These are phyloP conservation scores for Barnardius zonarius DNA, from an alignment of 2,113 vertebrate species.

Conservation along the genomic window DNA sequence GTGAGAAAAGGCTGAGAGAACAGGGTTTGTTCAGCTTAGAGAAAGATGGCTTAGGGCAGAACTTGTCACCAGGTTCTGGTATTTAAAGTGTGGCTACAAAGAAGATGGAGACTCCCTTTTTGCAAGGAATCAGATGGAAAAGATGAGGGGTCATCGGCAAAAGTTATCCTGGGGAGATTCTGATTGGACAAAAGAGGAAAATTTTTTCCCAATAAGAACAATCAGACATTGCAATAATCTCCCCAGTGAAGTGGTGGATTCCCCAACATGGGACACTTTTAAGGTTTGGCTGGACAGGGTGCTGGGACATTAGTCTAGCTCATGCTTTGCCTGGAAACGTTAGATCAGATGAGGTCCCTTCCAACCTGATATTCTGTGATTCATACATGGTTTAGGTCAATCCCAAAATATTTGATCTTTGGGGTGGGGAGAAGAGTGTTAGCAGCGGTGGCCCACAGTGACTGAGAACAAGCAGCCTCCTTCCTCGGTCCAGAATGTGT, in stretches of 20 bases:
- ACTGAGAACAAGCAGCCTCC: neutral
- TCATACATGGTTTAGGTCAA: neutral
- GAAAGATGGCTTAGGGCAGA: no score
- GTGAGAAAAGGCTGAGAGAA: neutral
- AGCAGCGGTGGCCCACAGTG: neutral
- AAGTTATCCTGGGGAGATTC: neutral
- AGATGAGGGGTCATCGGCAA: neutral
- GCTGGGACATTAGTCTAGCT: neutral
- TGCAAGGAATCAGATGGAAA: neutral
- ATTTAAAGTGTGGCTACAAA: neutral
- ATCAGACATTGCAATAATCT: neutral
- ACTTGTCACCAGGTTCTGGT: neutral
- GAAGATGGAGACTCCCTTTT: neutral
- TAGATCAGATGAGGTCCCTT: neutral
- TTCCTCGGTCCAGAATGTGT: neutral
- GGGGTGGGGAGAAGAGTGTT: rapidly evolving
- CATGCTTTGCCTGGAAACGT: neutral
- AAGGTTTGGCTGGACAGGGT: neutral
- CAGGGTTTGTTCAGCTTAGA: no score
- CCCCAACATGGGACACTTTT: neutral
- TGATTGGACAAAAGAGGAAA: neutral
- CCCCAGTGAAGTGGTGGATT: neutral
- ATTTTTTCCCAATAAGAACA: neutral
- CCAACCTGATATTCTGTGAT: neutral
- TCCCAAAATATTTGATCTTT: rapidly evolving